Evolutionary conservation across 1,140 invertebrate genomes (phyloP).

Genomic region (Hypothenemus hampei): DNA sequence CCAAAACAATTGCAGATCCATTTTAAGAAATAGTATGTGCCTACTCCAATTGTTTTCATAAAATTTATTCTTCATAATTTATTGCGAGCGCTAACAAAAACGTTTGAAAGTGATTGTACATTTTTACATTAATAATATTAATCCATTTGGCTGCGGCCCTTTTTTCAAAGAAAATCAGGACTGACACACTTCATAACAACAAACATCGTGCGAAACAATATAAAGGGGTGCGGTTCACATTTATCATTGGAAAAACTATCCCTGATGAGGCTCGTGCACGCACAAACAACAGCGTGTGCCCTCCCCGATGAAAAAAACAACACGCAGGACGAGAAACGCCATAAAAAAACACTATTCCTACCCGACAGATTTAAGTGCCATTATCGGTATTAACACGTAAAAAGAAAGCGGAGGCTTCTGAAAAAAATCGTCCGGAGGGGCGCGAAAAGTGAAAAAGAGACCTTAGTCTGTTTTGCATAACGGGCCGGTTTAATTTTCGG

Average conservation of each 20-base stretch:
- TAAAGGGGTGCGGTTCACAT: conserved; percentile 9
- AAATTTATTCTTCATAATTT: no score
- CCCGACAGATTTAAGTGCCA: conserved; percentile 19
- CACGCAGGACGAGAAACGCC: conserved; percentile 1
- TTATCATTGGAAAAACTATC: conserved; percentile 16
- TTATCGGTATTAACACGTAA: conserved; percentile 18
- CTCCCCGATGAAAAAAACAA: background rate
- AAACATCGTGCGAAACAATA: conserved; percentile 9
- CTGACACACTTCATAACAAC: conserved; percentile 1
- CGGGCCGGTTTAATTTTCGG: background rate
- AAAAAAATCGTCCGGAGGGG: background rate
- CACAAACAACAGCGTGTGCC: conserved; percentile 11
- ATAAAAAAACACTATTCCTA: background rate
- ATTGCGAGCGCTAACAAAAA: no score
- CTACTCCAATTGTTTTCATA: no score
- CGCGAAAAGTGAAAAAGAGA: background rate
- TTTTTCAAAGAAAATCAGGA: no score
- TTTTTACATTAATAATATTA: no score
- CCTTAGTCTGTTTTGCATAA: conserved; percentile 3
- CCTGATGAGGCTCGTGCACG: conserved; percentile 15
- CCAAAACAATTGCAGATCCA: no score
- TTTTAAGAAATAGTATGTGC: no score
- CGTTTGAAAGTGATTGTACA: no score
- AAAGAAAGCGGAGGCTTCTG: conserved; percentile 7
- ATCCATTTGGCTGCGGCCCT: no score